Evolutionary conservation across 2,113 vertebrate species (phyloP).

Genomic region (Nothocercus julius): DNA sequence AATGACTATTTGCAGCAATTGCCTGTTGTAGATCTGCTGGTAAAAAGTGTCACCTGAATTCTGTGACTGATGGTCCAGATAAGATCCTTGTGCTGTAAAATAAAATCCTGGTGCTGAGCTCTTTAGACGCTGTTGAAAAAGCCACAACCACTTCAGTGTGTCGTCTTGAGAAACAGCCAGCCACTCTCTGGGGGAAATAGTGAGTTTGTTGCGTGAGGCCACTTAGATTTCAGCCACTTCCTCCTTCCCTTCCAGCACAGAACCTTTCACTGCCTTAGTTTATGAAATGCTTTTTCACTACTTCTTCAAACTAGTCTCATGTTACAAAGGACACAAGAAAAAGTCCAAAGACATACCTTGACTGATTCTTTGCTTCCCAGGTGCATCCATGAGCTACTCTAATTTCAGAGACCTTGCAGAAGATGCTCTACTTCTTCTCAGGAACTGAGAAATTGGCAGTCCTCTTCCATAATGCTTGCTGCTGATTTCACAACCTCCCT

Average conservation of each 20-base stretch:
- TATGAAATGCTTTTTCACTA: background rate
- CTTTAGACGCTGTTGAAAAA: background rate
- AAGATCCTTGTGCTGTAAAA: background rate
- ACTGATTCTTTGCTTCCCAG: background rate
- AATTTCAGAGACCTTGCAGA: background rate
- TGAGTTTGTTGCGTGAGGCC: background rate
- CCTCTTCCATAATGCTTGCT: background rate
- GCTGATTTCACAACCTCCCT: background rate
- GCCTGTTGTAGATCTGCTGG: background rate
- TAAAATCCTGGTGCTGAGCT: background rate
- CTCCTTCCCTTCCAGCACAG: background rate
- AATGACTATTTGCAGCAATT: background rate
- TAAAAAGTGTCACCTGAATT: background rate
- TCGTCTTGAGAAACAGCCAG: background rate
- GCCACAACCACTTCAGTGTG: background rate
- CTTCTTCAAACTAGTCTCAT: background rate
- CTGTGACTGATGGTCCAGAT: background rate
- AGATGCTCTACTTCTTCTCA: background rate
- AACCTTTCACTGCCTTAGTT: background rate
- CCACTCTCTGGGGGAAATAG: background rate
- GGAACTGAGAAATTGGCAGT: background rate
- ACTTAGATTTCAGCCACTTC: conserved; percentile 9
- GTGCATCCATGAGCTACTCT: background rate
- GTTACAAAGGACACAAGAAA: background rate
- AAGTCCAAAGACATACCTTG: background rate